Evolutionary conservation across 2,888 invertebrate species (phyloP).

Genomic region (Rotaria magnacalcarata): DNA sequence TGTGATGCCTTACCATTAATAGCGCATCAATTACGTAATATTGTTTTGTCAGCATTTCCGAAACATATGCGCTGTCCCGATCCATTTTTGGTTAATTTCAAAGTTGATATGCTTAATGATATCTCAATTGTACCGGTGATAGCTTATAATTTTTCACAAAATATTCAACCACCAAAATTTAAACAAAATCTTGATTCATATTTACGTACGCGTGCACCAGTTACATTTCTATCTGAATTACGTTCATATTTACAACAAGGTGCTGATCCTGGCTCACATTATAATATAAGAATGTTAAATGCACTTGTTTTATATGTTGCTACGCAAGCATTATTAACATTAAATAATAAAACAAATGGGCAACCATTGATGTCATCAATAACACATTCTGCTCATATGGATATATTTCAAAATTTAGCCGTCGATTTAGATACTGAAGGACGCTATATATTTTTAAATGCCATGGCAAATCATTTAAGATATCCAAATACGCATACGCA

Average conservation of each 20-base stretch:
- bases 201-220: constrained; percentile 83
- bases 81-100: constrained; percentile 68
- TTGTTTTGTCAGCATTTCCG: constrained; percentile 94
- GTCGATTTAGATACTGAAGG: constrained; percentile 97
- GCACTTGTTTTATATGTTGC: constrained; percentile 97
- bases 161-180: constrained; percentile 75
- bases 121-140: constrained; percentile 79
- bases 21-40: constrained; percentile 94
- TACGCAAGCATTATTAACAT: constrained; percentile 82
- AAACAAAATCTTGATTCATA: constrained; percentile 95
- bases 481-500: constrained; percentile 99
- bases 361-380: constrained; percentile 12
- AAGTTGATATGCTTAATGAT: constrained; percentile 79
- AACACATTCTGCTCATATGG: constrained; percentile 90
- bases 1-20: constrained; percentile 98
- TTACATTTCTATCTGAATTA: constrained; percentile 87
- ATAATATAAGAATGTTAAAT: constrained; percentile 70
- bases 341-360: constrained; percentile 77
- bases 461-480: constrained; percentile 93
- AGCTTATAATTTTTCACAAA: constrained; percentile 76
- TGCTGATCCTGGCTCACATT: constrained; percentile 48
- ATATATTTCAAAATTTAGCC: constrained; percentile 96
- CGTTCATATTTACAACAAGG: constrained; percentile 70
- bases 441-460: constrained; percentile 74
- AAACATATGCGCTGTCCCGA: constrained; percentile 95